Evolutionary conservation across 2,888 invertebrate species (phyloP), one percentile per base, ranked within the genome.

Genomic region (Endomychus coccineus): DNA sequence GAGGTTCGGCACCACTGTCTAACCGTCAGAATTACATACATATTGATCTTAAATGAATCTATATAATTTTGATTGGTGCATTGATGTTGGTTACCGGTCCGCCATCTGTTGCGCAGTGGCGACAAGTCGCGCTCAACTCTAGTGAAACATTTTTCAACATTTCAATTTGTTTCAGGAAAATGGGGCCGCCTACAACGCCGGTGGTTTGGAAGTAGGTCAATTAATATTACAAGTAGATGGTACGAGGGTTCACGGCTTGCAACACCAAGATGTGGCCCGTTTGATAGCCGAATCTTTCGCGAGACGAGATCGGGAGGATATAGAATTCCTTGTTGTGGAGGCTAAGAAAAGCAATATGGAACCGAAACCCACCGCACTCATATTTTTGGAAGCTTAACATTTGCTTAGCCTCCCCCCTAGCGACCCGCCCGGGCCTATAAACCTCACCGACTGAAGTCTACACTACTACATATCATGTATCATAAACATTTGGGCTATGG

Each of bases 211-310:
- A 67, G 90, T 92, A 46, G 95, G 95, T 40, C 94, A 95, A 69
- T 74, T 94, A 49, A 91, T 96, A 58, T 74, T 95, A 48, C 90
- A 91, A 64, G 90, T 44, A 77, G 78, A 61, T 71, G 91, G 91
- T 11, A 83, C 77, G 44, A 71, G 78, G 39, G 80, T 82, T 40
- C 77, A 80, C 62, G 85, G 87, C 39, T 71, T 90, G 62, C 83
- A 83, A 55, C 91, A 91, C 66, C 85, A 85, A 69, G 88, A 91
- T 57, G 90, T 91, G 42, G 95, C 94, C 32, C 77, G 88, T 53
- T 74, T 90, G 45, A 92, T 95, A 59, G 92, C 92, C 10, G 90
- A 91, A 63, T 88, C 90, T 49, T 95, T 91, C 70, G 90, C 91
- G 38, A 81, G 89, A 65, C 78, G 84, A 59, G 84, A 86, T 59